Evolutionary conservation across 2,113 vertebrate species (phyloP), one percentile per base, ranked within the genome.

Genomic region (Penelope pileata): DNA sequence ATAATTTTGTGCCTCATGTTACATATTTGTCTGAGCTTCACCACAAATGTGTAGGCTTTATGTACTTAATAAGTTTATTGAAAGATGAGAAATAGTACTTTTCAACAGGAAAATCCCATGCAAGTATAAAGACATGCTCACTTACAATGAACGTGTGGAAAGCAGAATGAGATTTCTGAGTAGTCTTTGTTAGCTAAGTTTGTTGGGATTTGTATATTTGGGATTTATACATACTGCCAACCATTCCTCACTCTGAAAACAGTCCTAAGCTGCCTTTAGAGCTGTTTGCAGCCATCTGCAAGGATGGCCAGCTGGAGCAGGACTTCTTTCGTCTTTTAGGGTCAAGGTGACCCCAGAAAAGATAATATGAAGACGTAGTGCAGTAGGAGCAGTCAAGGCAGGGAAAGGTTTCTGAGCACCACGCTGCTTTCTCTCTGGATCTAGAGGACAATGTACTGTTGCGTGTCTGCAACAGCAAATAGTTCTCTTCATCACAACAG

Each of bases 1-100:
- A 86, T 26, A 12, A 84, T 78, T 84, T 79, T 90, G 16, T 79
- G 21, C 50, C 66, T 97, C 83, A 64, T 87, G 64, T 85, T 93
- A 50, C 69, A 91, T 86, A 86, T 77, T 75, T 27, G 54, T 76
- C 34, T n/a, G 70, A 94, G 38, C 27, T 66, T 88, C 54, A 94
- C 14, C 24, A 78, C 38, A 86, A 85, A 82, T 67, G 1, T 78
- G 70, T 40, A 32, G n/a, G 16, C 43, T 84, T 77, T 73, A 22
- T 67, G 13, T 68, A 75, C 88, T 50, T 76, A 74, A 56, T 32
- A 62, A 36, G 26, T 47, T 89, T 94, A 80, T 68, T 88, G 51
- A 91, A 92, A 93, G n/a, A 73, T 81, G n/a, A 69, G 58, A 94
- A 84, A 40, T 32, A 78, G 4, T 36, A 60, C 67, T 38, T 83